phyloP scores from a whole-genome alignment of 2,113 vertebrate species.

The Caloenas nicobarica region DNA sequence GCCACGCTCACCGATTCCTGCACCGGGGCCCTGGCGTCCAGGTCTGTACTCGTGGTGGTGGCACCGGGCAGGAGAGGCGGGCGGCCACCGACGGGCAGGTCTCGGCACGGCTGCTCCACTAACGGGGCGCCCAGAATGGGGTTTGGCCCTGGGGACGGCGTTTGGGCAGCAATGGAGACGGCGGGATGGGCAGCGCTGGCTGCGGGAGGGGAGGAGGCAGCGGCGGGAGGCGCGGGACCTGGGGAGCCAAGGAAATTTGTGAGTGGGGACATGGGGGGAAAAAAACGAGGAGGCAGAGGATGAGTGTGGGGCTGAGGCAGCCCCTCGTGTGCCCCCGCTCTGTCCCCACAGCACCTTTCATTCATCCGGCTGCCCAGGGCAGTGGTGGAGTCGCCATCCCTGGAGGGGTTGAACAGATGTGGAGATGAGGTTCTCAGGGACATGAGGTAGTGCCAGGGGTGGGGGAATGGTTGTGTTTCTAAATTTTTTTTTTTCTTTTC shows the following conservation, averaged over 20 bases:
- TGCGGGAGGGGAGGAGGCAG: background rate
- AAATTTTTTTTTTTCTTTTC: fast-evolving
- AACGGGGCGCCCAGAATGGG: fast-evolving
- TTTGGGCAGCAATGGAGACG: fast-evolving
- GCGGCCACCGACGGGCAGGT: fast-evolving
- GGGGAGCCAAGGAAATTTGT: fast-evolving
- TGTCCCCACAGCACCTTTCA: background rate
- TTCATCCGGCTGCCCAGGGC: too few relatives aligned
- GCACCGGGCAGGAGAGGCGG: background rate
- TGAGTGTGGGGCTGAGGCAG: fast-evolving
- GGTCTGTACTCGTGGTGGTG: fast-evolving
- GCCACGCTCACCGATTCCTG: constrained; percentile 39
- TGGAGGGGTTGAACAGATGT: too few relatives aligned
- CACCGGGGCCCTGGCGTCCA: background rate
- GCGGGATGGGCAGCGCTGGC: fast-evolving
- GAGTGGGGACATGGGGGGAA: fast-evolving
- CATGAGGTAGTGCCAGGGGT: too few relatives aligned
- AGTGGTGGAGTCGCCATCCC: too few relatives aligned
- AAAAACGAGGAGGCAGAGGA: background rate
- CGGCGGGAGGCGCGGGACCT: background rate
- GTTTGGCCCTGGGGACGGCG: fast-evolving
- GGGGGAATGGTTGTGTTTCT: background rate
- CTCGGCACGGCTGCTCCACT: fast-evolving
- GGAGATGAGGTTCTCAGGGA: too few relatives aligned
- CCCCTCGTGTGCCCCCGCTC: background rate